Base-by-base conservation (phyloP, 2,113 vertebrate genomes). In the Phalacrocorax pelagicus region DNA sequence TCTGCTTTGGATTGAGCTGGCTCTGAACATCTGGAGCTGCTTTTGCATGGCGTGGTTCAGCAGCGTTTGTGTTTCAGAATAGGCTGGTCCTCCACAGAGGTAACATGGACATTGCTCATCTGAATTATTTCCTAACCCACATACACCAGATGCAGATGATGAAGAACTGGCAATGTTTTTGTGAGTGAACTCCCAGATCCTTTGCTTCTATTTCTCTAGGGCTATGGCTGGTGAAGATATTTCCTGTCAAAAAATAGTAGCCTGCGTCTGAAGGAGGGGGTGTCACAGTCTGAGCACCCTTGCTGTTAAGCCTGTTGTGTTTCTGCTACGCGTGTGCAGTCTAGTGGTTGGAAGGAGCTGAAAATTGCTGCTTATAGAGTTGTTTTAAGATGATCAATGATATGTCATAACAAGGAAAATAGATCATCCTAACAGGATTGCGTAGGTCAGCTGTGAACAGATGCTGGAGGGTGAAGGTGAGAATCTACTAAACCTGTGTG, bases 241-340 rank as follows among this genome's bases (percentile, higher is more conserved):
- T 65, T 81, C 38, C 36, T 54, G 70, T 42, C 29, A 75, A 27
- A 57, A 47, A 70, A n/a, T 6, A 40, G 24, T 23, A 54, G 24
- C 5, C 0, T 52, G 15, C 65, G 7, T 36, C 27, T 75, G 75
- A 57, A 52, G 47, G 73, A 15, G 15, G 47, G 13, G 9, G 11
- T 46, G 49, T 69, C 40, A 8, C 15, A 18, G 47, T 15, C 69
- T n/a, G n/a, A 80, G 16, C 19, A 19, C 26, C n/a, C 46, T 58
- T 79, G 34, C 59, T 63, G 19, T 51, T 40, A 51, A 73, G 22
- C 19, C 73, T 21, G 2, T 52, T 72, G 55, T 46, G 12, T 59
- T 63, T 65, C 44, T 1, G 9, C 14, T 54, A 8, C 0, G 10
- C 2, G 1, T 49, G 62, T 81, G 38, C 26, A 26, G 30, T 30